A percentile compares a stretch with the other conserved stretches of the same genome.
These are phyloP conservation scores for Tragelaphus scriptus DNA, from an alignment of 2,113 vertebrate genomes.

Conservation along the genomic window DNA sequence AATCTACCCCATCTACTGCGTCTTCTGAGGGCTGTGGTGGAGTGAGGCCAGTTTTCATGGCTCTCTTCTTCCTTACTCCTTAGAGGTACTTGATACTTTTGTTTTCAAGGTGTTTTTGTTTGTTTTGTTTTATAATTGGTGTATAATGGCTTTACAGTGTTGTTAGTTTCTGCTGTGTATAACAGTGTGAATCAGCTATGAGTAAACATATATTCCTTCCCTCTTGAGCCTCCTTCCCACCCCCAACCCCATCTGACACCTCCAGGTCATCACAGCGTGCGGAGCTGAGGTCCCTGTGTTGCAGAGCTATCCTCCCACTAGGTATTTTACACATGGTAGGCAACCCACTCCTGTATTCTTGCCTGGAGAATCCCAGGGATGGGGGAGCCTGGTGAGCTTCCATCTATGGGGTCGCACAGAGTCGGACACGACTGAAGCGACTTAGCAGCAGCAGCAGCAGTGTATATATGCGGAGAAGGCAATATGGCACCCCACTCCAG, in stretches of 20 bases:
- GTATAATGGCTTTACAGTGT: neutral
- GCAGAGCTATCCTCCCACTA: neutral
- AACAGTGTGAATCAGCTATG: neutral
- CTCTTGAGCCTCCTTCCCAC: neutral
- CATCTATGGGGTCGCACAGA: rapidly evolving
- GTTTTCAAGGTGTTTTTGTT: neutral
- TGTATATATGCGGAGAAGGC: too few relatives aligned
- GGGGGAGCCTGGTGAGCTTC: too few relatives aligned
- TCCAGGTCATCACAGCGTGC: neutral
- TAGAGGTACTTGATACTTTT: neutral
- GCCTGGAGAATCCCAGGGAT: too few relatives aligned
- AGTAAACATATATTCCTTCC: neutral
- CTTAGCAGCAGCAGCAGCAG: too few relatives aligned
- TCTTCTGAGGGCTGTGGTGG: neutral
- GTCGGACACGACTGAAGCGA: too few relatives aligned
- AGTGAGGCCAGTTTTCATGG: neutral
- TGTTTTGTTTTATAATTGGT: neutral
- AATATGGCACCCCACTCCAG: too few relatives aligned
- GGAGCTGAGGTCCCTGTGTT: neutral
- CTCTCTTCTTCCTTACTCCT: neutral
- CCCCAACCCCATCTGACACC: neutral
- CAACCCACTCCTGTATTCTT: too few relatives aligned
- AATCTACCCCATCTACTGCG: neutral
- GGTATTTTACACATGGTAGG: neutral
- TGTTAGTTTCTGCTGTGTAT: neutral